Base-by-base conservation (phyloP, 1,140 invertebrate genomes). In the Drosophila repletoides region DNA sequence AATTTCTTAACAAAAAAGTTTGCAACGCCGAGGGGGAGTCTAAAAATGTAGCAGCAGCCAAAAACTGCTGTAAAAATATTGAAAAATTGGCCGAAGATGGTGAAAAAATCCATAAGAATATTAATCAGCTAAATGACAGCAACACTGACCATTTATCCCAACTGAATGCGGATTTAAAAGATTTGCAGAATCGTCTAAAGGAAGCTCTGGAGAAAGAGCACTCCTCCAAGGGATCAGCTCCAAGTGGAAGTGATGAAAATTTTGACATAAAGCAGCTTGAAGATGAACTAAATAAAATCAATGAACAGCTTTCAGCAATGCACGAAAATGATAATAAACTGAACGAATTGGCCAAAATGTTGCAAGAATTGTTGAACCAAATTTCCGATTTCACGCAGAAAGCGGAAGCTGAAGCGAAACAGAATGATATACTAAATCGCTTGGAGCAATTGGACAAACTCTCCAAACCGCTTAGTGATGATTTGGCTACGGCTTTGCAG, bases 61-160 rank as follows among this genome's bases (percentile, higher is more conserved):
- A 40, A 4, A n/a, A n/a, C 1, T 67, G 33, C 7, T 71, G 67
- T 14, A 26, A 41, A 3, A 31, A 53, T 7, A 33, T 72, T 9
- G 60, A 52, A 3, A 45, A 33, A 1, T 17, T 76, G 7, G n/a
- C 0, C 2, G 9, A 40, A 0, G 9, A 38, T 0, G 5, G 24
- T 0, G 21, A 10, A 2, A 0, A 46, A 1, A 3, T 76, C n/a
- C 2, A 15, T 6, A 1, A 5, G 1, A 22, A 43, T 12, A 3
- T 61, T 4, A 12, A 10, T 1, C 0, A 33, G 3, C 22, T 67
- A 19, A 45, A 46, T 7, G 2, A 10, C 4, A 58, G 33, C 3
- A 52, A 56, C 5, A 41, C 3, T 0, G 22, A 43, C 0, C 19
- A 61, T 7, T 14, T 58, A 1, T 17, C 4, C 0, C 6, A 12